Percentiles rank a stretch among this genome's conserved stretches.
phyloP scores from a whole-genome alignment of 2,888 invertebrate species.

The Himalopsyche tibetana region DNA sequence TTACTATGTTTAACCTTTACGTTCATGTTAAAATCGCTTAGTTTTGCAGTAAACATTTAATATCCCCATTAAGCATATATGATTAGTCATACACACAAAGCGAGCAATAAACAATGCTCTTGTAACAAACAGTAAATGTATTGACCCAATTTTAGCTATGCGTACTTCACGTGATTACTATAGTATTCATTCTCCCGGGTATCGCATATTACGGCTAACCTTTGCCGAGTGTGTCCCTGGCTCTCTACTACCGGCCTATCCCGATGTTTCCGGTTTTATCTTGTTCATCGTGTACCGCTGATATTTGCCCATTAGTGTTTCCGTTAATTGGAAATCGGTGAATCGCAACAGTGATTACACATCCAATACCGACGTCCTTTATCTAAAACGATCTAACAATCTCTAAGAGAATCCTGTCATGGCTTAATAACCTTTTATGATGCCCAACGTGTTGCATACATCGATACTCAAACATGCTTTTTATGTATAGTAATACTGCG shows the following conservation, averaged over 20 bases:
- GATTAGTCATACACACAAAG: conserved; percentile 36
- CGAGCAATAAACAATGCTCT: neutral
- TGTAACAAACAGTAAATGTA: conserved; percentile 27
- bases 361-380: conserved; percentile 42
- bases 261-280: conserved; percentile 47
- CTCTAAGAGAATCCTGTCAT: neutral
- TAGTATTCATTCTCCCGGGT: conserved; percentile 25
- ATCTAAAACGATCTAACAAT: conserved; percentile 35
- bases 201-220: neutral
- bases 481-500: no score
- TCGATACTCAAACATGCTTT: neutral
- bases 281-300: conserved; percentile 49
- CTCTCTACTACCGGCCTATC: neutral
- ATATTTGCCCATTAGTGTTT: conserved; percentile 61
- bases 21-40: conserved; percentile 28
- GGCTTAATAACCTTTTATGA: conserved; percentile 45
- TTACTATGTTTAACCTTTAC: neutral
- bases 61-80: conserved; percentile 24
- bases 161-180: neutral
- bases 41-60: neutral
- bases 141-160: conserved; percentile 2
- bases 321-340: conserved; percentile 60
- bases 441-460: conserved; percentile 8
- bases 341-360: conserved; percentile 50
- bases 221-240: neutral